Evolutionary conservation across 2,888 invertebrate genomes (phyloP).

Genomic region (Mythimna ferrago): DNA sequence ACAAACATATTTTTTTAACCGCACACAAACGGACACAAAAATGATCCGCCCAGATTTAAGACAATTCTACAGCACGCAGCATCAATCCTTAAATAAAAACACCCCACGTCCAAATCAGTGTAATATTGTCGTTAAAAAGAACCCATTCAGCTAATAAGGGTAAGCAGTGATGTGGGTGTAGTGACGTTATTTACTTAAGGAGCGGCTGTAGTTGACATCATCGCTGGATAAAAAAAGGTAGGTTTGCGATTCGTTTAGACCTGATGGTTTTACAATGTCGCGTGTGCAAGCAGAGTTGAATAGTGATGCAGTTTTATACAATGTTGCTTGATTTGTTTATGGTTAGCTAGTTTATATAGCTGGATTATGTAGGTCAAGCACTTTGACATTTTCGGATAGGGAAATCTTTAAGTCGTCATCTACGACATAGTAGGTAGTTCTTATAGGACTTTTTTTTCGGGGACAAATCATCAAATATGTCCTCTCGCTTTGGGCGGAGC

Average conservation of each 20-base stretch:
- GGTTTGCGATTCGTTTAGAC: conserved; percentile 44
- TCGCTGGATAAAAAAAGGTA: conserved; percentile 70
- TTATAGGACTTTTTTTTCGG: no score
- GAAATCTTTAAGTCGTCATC: no score
- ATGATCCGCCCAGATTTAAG: not conserved
- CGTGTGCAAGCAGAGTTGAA: not conserved
- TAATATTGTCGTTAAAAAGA: conserved; percentile 45
- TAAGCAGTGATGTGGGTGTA: conserved; percentile 71
- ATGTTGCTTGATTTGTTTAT: not conserved
- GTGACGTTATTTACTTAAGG: conserved; percentile 64
- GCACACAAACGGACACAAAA: not conserved
- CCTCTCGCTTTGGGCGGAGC: not conserved
- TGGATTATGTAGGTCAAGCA: no score
- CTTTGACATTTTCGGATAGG: no score
- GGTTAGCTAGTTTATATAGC: not conserved
- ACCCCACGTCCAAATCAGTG: conserved; percentile 40
- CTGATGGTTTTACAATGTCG: conserved; percentile 22
- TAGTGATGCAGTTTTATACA: conserved; percentile 3
- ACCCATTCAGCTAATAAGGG: conserved; percentile 71
- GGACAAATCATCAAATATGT: no score
- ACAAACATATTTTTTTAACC: no score
- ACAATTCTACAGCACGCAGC: not conserved
- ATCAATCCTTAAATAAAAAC: not conserved
- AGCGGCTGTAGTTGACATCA: conserved; percentile 76
- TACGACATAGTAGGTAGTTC: no score